These are phyloP conservation scores for Enteromius thamalakanensis DNA, from an alignment of 2,797 vertebrate genomes.

Conservation along the genomic window DNA sequence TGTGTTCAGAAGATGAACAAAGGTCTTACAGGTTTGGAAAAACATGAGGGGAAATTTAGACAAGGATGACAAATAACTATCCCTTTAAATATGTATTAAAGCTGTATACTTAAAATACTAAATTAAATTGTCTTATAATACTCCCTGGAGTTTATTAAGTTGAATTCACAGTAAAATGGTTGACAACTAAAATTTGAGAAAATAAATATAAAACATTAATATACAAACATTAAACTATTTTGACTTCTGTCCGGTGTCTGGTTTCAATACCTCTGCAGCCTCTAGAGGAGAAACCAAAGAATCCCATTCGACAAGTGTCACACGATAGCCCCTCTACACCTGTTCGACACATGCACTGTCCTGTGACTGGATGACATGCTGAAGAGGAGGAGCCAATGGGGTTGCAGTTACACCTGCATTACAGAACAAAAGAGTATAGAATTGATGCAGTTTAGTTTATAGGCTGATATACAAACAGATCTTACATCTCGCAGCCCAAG, in stretches of 20 bases:
- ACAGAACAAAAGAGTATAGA: neutral
- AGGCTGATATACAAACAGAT: neutral
- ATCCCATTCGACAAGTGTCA: conserved; percentile 80
- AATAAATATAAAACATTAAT: neutral
- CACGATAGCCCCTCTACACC: conserved; percentile 83
- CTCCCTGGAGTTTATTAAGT: neutral
- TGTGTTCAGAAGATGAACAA: neutral
- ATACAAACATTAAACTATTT: neutral
- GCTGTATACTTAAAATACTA: neutral
- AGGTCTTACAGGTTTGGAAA: neutral
- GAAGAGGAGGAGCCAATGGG: conserved; percentile 77
- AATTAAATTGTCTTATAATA: neutral
- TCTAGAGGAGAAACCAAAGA: conserved; percentile 88
- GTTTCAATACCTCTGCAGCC: conserved; percentile 85
- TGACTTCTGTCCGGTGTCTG: neutral
- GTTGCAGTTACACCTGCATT: conserved; percentile 85
- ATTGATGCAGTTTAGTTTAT: neutral
- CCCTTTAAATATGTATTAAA: neutral
- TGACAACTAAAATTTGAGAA: neutral
- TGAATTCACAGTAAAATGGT: neutral
- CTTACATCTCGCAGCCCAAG: conserved; percentile 85
- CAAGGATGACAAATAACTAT: neutral
- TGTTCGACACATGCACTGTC: conserved; percentile 84
- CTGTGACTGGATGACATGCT: conserved; percentile 80
- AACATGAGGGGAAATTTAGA: neutral